Evolutionary conservation across 2,888 invertebrate genomes (phyloP), one percentile per base, ranked within the genome.

Genomic region (Electrophaes corylata): DNA sequence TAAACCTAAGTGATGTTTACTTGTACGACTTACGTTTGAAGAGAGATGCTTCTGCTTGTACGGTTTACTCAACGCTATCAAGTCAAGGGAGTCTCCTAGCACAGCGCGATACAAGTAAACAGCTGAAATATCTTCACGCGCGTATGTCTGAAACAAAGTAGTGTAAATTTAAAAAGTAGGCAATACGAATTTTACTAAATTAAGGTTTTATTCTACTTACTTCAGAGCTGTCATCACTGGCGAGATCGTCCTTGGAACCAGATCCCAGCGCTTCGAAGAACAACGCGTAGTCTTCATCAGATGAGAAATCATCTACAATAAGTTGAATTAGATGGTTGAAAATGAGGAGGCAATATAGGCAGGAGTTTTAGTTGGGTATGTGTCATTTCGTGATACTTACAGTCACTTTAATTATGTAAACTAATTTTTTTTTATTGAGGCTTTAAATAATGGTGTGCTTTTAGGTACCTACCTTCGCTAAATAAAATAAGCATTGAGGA

Each of bases 181-280:
- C 8, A 26, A 23, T 23, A 23, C 6, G 26, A 8, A 29, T 6
- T 29, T 10, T 29, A 10, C 0, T 37, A 6, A 37, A 37, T 16
- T 16, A n/a, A 1, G 4, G 5, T 37, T 31, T 4, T 35, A 14
- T 37, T 10, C 6, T 23, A 26, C 72, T 76, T 69, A 88, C 89
- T 45, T 80, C 75, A 0, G 75, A 44, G 1, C 92, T 87, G 0
- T 94, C 93, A 51, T 95, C 96, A 48, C 95, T 95, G 1, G 94
- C 93, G 16, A 96, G 93, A 45, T 94, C 93, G 16, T 91, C 92
- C 35, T 91, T 92, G 4, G 94, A 94, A 0, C 96, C 97, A 10
- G 96, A 95, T 3, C 98, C 98, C 78, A 97, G 92, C 0, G 95
- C 94, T 49, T 91, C 90, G 88, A 98, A 98, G 93, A 96, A 98